These are phyloP conservation scores for Rhea pennata DNA, from an alignment of 2,113 vertebrate species.

Conservation along the genomic window DNA sequence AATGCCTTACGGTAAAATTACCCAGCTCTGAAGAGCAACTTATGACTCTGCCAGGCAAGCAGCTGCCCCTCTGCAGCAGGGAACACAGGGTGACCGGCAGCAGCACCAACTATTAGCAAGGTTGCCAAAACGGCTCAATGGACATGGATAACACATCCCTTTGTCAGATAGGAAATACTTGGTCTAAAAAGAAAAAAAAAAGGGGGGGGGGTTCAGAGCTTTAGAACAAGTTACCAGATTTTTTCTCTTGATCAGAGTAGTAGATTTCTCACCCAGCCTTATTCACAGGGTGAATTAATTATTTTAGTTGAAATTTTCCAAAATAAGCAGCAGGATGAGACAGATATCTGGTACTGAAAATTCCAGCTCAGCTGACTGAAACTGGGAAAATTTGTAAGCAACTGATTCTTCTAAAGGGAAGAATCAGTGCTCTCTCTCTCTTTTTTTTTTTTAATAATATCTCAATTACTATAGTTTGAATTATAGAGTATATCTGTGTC, in stretches of 20 bases:
- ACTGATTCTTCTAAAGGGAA: too few relatives aligned
- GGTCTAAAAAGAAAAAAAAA: neutral
- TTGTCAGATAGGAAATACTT: neutral
- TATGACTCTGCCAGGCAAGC: fast-evolving
- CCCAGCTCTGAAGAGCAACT: neutral
- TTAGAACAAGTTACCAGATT: neutral
- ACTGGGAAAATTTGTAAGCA: too few relatives aligned
- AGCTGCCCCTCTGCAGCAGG: neutral
- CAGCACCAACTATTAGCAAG: neutral
- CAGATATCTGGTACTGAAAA: too few relatives aligned
- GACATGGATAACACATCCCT: neutral
- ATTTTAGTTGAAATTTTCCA: neutral
- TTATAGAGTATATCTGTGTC: too few relatives aligned
- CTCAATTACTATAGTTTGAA: too few relatives aligned
- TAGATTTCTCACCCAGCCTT: neutral
- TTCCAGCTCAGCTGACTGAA: too few relatives aligned
- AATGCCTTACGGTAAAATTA: neutral
- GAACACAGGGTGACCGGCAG: neutral
- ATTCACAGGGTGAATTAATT: neutral
- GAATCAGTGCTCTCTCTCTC: too few relatives aligned
- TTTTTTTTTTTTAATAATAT: too few relatives aligned
- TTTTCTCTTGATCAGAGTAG: neutral
- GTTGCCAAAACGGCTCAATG: neutral
- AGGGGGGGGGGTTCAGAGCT: fast-evolving
- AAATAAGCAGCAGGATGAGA: neutral